Percentiles rank a stretch among this genome's conserved stretches.
These are phyloP conservation scores for Carlito syrichta DNA, from an alignment of 2,113 vertebrate species.

Conservation along the genomic window DNA sequence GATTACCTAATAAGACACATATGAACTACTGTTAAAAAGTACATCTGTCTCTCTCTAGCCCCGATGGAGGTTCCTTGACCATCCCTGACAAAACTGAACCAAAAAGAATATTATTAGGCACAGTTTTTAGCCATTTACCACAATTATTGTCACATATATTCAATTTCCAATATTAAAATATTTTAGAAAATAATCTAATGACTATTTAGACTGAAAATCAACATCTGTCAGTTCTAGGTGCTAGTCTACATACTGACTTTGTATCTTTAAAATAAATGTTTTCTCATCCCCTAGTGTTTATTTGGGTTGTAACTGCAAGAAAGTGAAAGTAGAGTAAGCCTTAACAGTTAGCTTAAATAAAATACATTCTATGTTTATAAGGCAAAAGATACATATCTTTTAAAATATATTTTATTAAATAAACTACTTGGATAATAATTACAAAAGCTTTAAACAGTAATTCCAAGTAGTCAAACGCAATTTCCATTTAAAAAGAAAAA, in stretches of 20 bases:
- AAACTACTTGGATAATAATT: slow-evolving; percentile 72
- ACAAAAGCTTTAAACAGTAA: slow-evolving; percentile 77
- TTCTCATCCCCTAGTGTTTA: not conserved
- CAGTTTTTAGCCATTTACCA: not conserved
- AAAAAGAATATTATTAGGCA: not conserved
- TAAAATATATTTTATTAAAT: slow-evolving; percentile 83
- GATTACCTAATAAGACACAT: not conserved
- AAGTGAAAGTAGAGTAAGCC: not conserved
- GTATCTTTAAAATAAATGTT: slow-evolving; percentile 26
- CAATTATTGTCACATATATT: not conserved
- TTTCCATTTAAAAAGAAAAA: slow-evolving; percentile 39
- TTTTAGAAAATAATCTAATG: not conserved
- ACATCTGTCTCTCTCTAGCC: not conserved
- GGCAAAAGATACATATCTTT: slow-evolving; percentile 50
- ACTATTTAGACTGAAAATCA: not conserved
- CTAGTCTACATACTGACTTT: not conserved
- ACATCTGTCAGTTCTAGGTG: not conserved
- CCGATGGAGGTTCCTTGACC: not conserved
- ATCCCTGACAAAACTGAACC: not conserved
- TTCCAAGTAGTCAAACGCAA: slow-evolving; percentile 69
- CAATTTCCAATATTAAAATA: not conserved
- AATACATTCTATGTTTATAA: slow-evolving; percentile 44
- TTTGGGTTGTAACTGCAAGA: not conserved
- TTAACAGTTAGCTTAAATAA: slow-evolving; percentile 34
- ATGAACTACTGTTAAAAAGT: slow-evolving; percentile 12